Base-by-base conservation (phyloP, 2,888 invertebrate genomes). In the Crioceris asparagi region DNA sequence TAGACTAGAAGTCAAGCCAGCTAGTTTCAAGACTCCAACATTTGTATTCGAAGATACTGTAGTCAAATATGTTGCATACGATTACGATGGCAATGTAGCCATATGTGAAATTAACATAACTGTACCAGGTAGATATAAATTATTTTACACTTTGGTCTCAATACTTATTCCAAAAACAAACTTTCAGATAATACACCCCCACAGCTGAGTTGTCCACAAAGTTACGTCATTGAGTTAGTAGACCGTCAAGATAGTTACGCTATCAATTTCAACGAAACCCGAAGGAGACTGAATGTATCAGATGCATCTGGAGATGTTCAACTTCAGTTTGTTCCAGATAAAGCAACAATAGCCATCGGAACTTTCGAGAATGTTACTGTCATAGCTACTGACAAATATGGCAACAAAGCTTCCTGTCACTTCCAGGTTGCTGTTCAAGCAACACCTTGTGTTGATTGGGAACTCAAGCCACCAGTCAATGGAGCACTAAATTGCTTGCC, bases 81-180 rank as follows among this genome's bases (percentile, higher is more conserved):
- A 97, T 67, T 91, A 88, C 54, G 94, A 94, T 57, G 94, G 94
- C 48, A 97, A 97, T 58, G 92, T 92, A 10, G 97, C 94, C 10
- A 91, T 92, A 58, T 97, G 97, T 59, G 86, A 88, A 70, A 91
- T 97, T 18, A 91, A 92, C 54, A 90, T 97, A 18, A 90, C 92
- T 1, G 91, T 92, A 7, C 43, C 53, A 69, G 92, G 92, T 64
- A 83, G 36, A 8, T 38, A 27, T 27, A n/a, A n/a, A n/a, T n/a
- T n/a, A n/a, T n/a, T n/a, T n/a, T n/a, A n/a, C n/a, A n/a, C n/a
- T n/a, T n/a, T n/a, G n/a, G n/a, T n/a, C n/a, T n/a, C n/a, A n/a
- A n/a, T n/a, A n/a, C n/a, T n/a, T n/a, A n/a, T n/a, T n/a, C n/a
- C n/a, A n/a, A 29, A 29, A 36, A 25, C 42, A 23, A 35, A 31